Evolutionary conservation across 2,113 vertebrate genomes (phyloP).

Genomic region (Garra rufa): DNA sequence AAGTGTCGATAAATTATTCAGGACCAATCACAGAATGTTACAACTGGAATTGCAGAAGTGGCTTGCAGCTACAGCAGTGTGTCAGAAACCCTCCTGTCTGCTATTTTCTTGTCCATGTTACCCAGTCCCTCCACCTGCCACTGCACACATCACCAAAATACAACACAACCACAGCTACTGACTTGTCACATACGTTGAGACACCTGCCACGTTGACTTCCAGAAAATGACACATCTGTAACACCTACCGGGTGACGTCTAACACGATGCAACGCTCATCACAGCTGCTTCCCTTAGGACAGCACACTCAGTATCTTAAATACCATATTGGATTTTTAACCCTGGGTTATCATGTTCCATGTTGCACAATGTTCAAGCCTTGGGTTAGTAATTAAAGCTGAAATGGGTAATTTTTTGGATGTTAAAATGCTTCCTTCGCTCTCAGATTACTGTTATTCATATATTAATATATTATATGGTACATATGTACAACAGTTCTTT

Average conservation of each 20-base stretch:
- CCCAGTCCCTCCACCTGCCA: constrained; percentile 6
- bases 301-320: not conserved
- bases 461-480: not conserved
- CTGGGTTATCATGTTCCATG: not conserved
- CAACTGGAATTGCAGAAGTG: not conserved
- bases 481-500: too few species aligned
- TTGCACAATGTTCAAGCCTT: not conserved
- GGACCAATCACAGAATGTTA: constrained; percentile 1
- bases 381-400: not conserved
- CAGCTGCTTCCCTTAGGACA: not conserved
- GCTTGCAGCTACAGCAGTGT: not conserved
- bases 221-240: constrained; percentile 20
- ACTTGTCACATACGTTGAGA: constrained; percentile 9
- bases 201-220: constrained; percentile 15
- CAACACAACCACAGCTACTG: constrained; percentile 8
- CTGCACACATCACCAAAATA: not conserved
- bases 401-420: not conserved
- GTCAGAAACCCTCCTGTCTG: not conserved
- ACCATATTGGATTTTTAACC: constrained; percentile 12
- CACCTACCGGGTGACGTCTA: not conserved
- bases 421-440: not conserved
- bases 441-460: not conserved
- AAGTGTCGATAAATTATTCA: constrained; percentile 53
- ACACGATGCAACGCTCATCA: not conserved
- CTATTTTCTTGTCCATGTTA: not conserved